Evolutionary conservation across 2,113 vertebrate species (phyloP), one percentile per base, ranked within the genome.

Genomic region (Phalacrocorax pelagicus): DNA sequence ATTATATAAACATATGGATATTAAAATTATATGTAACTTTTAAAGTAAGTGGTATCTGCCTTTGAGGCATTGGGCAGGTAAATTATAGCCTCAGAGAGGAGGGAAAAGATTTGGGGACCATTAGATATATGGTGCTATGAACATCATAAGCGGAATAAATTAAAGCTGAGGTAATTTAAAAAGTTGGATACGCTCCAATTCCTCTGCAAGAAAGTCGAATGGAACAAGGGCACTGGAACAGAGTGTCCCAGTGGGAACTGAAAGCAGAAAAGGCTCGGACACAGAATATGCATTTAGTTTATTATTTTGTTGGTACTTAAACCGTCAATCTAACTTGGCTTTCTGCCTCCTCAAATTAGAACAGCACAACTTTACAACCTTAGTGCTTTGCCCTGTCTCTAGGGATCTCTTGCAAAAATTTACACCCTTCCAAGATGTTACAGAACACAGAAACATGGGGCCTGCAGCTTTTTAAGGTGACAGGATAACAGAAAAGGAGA

Each of bases 101-200:
- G 55, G 52, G 66, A 59, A 90, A 92, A 92, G 87, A 92, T 74
- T 81, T 57, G 42, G 61, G 69, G 42, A 86, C 47, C 42, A n/a
- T 90, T 69, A 92, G 79, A 93, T 88, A 88, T 67, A 86, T 65
- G 51, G 86, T 72, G 67, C 67, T 58, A 84, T 77, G 86, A 90
- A 88, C 67, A 96, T 90, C 71, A 95, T 94, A 97, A 92, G 86
- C 55, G 82, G 94, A 96, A 95, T 92, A 97, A 96, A 98, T 97
- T 95, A 95, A 94, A 95, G 74, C 78, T 58, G 74, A 97, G 74
- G 72, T 91, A 96, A 97, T 97, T 97, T 92, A 13, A 86, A 78
- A 90, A 88, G 47, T 42, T 92, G 94, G 95, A 96, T 66, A 34
- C 47, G 51, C 46, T 94, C 95, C 95, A 97, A 26, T 72, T 90